These are phyloP conservation scores for Gymnoscopelus braueri DNA, from an alignment of 2,797 vertebrate genomes.

Conservation along the genomic window DNA sequence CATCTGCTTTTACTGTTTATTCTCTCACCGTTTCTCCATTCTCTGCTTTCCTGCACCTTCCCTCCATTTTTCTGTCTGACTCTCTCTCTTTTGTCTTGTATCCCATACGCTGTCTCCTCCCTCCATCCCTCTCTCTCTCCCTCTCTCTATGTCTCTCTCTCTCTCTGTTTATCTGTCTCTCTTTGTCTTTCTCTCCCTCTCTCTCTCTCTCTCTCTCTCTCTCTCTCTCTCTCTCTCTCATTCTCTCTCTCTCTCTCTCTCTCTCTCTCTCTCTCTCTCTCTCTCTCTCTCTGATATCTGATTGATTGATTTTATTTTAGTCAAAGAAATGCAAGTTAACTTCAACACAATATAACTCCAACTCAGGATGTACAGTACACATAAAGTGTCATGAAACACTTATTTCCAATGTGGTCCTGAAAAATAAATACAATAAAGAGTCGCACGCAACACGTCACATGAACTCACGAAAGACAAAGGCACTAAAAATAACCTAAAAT, in stretches of 20 bases:
- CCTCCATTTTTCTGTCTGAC: slow-evolving; percentile 1
- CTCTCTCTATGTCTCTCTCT: slow-evolving; percentile 9
- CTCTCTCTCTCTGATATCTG: slow-evolving; percentile 7
- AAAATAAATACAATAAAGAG: too few relatives aligned
- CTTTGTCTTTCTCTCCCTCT: background rate
- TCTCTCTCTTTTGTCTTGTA: slow-evolving; percentile 12
- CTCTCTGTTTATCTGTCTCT: background rate
- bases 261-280: background rate
- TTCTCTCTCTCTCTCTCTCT: slow-evolving; percentile 14
- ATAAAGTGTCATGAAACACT: too few relatives aligned
- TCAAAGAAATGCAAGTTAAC: too few relatives aligned
- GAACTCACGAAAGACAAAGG: too few relatives aligned
- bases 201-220: slow-evolving; percentile 21
- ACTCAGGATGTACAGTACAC: too few relatives aligned
- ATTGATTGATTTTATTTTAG: background rate
- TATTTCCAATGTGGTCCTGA: too few relatives aligned
- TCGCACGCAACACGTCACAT: too few relatives aligned
- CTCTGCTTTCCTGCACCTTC: slow-evolving; percentile 32
- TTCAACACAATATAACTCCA: too few relatives aligned
- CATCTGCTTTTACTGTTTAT: slow-evolving; percentile 33
- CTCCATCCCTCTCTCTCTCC: slow-evolving; percentile 11
- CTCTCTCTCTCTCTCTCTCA: background rate
- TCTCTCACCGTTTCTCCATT: slow-evolving; percentile 17
- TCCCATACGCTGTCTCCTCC: background rate
- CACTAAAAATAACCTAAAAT: too few relatives aligned